Evolutionary conservation across 2,888 invertebrate genomes (phyloP), one percentile per base, ranked within the genome.

Genomic region (Portevinia maculata): DNA sequence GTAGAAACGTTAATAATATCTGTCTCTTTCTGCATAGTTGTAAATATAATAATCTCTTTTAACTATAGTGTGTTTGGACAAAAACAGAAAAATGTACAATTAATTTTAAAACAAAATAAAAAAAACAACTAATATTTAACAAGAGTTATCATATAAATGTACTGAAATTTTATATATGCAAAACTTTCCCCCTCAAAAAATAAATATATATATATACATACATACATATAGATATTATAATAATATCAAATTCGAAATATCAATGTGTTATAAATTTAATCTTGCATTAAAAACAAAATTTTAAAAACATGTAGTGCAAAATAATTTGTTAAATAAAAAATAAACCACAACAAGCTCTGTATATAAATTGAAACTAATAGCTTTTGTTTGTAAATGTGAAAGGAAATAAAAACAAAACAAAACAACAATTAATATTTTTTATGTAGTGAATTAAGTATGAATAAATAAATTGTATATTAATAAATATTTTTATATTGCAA

Each of bases 401-500:
- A 83, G 78, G 44, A 69, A 46, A 67, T 41, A 65, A 76, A 67
- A 24, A 84, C 75, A 52, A 46, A 75, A 55, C n/a, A n/a, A n/a
- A n/a, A n/a, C n/a, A 52, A 59, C 76, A 69, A 84, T 74, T 79
- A 79, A 70, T 84, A 84, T 84, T 79, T 84, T 84, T 65, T 84
- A 79, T 79, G 84, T 84, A 79, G 78, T 84, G 79, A 64, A 55
- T 67, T 83, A 85, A 85, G 78, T 64, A 70, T 55, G 69, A 37
- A 6, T 73, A 65, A 57, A 85, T 65, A 76, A 76, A 84, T 81
- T 84, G 78, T 69, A 85, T 67, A 53, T 50, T 84, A 48, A 85
- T 71, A 83, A 83, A 75, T 84, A 84, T 84, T 79, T 84, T 84
- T 79, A 84, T 84, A 84, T 84, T 73, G 79, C 84, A 84, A 84